Evolutionary conservation across 1,140 invertebrate genomes (phyloP), one percentile per base, ranked within the genome.

Genomic region (Pseudomyrmex pallidus): DNA sequence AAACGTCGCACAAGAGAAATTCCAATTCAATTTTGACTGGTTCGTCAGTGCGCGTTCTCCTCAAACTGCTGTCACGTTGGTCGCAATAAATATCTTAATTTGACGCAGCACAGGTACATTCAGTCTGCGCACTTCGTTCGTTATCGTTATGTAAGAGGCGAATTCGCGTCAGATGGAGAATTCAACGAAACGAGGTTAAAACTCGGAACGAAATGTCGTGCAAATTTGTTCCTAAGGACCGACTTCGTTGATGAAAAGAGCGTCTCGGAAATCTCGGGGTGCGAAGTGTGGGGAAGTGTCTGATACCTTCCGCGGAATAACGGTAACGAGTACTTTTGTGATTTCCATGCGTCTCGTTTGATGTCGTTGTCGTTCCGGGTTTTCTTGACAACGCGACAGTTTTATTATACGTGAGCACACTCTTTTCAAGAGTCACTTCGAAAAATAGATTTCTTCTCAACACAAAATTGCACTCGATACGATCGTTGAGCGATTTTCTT

Each of bases 131-230:
- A 72, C 54, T 80, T 70, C 52, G 63, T 77, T 78, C 74, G 66
- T 80, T 80, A 80, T 72, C 64, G 52, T 67, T 67, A 77, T 67
- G 50, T 80, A 80, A 80, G 67, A 72, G 68, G 56, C 35, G 76
- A 70, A 80, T 80, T 59, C 54, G 10, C 76, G 54, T 50, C 70
- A 63, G 70, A 74, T 63, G 62, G 66, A 59, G 76, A 70, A 80
- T 80, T 80, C 66, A 80, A 35, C 12, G 76, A 80, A 89, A 89
- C 70, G 61, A 89, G 84, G 78, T 89, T 88, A 86, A 89, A 89
- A 89, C 87, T 89, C 74, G 67, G 68, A 88, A 89, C 84, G 87
- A 88, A 88, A 88, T 46, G 82, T 76, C 74, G 87, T 74, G 83
- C 89, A 89, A 85, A 90, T 90, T 85, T 77, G 87, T 88, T 87